These are phyloP conservation scores for Solea solea DNA, from an alignment of 2,113 vertebrate genomes.

Conservation along the genomic window DNA sequence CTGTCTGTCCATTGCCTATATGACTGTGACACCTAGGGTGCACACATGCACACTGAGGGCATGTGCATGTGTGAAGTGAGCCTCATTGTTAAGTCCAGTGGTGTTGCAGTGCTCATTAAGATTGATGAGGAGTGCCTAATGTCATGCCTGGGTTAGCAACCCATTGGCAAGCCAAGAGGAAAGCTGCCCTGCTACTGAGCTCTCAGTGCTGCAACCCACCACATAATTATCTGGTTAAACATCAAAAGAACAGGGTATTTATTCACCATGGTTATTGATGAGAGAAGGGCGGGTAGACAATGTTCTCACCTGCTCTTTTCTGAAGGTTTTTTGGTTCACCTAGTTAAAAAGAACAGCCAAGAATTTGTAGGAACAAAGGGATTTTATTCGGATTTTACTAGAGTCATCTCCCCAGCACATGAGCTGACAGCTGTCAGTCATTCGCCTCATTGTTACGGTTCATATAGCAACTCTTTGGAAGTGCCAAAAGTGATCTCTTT, in stretches of 20 bases:
- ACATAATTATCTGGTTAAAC: conserved; percentile 79
- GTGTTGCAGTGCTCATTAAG: conserved; percentile 75
- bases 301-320: conserved; percentile 66
- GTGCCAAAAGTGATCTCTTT: too few relatives aligned
- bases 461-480: neutral
- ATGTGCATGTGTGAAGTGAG: conserved; percentile 16
- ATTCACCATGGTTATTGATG: conserved; percentile 81
- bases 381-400: conserved; percentile 10
- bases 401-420: neutral
- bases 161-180: conserved; percentile 61
- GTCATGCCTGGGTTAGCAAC: conserved; percentile 78
- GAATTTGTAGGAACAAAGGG: neutral
- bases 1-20: conserved; percentile 9
- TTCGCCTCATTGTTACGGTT: neutral
- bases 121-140: conserved; percentile 76
- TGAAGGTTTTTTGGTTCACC: conserved; percentile 48
- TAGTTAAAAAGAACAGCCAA: conserved; percentile 36
- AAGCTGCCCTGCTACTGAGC: conserved; percentile 50
- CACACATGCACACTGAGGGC: too few relatives aligned
- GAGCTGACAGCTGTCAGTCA: conserved; percentile 8
- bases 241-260: conserved; percentile 79
- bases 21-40: conserved; percentile 33
- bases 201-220: conserved; percentile 51
- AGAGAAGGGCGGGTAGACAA: conserved; percentile 43
- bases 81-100: conserved; percentile 71